Evolutionary conservation across 2,797 vertebrate species (phyloP).

Genomic region (Bradypus variegatus): DNA sequence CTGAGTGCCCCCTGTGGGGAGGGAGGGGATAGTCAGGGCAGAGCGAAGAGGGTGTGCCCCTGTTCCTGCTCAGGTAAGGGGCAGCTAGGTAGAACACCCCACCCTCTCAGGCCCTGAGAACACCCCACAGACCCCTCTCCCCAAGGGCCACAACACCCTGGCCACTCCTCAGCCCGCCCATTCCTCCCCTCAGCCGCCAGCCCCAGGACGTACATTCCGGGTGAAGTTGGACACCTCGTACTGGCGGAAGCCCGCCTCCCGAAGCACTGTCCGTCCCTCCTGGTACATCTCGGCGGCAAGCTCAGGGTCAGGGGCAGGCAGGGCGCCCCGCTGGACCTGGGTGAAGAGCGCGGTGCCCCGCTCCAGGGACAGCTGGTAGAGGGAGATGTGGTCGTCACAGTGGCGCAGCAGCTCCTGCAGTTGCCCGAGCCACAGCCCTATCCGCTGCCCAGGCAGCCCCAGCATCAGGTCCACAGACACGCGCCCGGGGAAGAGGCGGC

Average conservation of each 20-base stretch:
- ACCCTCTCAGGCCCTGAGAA: neutral
- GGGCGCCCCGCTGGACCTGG: conserved; percentile 72
- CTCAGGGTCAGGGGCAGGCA: conserved; percentile 75
- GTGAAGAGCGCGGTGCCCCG: conserved; percentile 85
- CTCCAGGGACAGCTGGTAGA: conserved; percentile 94
- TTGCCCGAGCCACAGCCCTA: conserved; percentile 76
- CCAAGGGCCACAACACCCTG: neutral
- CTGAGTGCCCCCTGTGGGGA: conserved; percentile 81
- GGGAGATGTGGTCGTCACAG: conserved; percentile 81
- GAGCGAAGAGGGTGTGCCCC: neutral
- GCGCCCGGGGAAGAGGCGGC: conserved; percentile 79
- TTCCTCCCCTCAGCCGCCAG: neutral
- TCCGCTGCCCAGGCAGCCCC: conserved; percentile 82
- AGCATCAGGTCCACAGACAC: conserved; percentile 91
- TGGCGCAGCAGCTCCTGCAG: conserved; percentile 75
- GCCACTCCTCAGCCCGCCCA: neutral
- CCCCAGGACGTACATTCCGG: conserved; percentile 76
- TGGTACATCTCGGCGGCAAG: conserved; percentile 84
- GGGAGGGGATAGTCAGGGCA: neutral
- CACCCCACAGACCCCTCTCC: neutral
- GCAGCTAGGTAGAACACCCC: neutral
- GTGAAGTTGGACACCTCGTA: conserved; percentile 97
- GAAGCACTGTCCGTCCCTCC: conserved; percentile 72
- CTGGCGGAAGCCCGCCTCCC: conserved; percentile 79
- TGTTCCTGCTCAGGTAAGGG: neutral